phyloP scores from a whole-genome alignment of 37 sponge, comb jelly and placozoan genomes.

The Dysidea cf. avara region DNA sequence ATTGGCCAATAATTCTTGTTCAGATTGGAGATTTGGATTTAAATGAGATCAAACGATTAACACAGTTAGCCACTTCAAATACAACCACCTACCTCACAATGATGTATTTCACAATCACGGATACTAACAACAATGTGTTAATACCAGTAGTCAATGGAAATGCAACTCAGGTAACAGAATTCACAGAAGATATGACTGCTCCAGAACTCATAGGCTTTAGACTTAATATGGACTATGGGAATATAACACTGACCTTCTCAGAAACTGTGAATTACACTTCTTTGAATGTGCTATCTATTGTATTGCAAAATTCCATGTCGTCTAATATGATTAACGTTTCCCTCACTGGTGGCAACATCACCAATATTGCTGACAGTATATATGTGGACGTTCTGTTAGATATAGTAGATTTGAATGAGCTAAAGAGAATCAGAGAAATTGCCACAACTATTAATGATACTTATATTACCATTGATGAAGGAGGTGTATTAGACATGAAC shows the following conservation, averaged over 20 bases:
- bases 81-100: conserved; percentile 69
- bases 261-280: conserved; percentile 75
- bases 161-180: conserved; percentile 54
- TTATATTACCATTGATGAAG: conserved; percentile 47
- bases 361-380: conserved; percentile 49
- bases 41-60: conserved; percentile 74
- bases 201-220: conserved; percentile 57
- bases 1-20: conserved; percentile 72
- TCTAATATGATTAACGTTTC: conserved; percentile 9
- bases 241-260: conserved; percentile 64
- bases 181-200: conserved; percentile 58
- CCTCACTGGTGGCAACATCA: conserved; percentile 55
- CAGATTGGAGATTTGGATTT: conserved; percentile 65
- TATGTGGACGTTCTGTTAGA: conserved; percentile 49
- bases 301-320: conserved; percentile 29
- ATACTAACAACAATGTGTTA: conserved; percentile 68
- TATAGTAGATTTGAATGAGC: conserved; percentile 65
- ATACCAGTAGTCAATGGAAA: conserved; percentile 61
- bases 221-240: conserved; percentile 63
- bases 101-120: conserved; percentile 46
- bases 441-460: conserved; percentile 54
- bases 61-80: conserved; percentile 60
- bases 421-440: conserved; percentile 59
- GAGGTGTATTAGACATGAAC: conserved; percentile 79
- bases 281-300: conserved; percentile 42